Percentiles rank a stretch among this genome's conserved stretches.
These are phyloP conservation scores for Cheilosia variabilis DNA, from an alignment of 2,888 invertebrate genomes.

Conservation along the genomic window DNA sequence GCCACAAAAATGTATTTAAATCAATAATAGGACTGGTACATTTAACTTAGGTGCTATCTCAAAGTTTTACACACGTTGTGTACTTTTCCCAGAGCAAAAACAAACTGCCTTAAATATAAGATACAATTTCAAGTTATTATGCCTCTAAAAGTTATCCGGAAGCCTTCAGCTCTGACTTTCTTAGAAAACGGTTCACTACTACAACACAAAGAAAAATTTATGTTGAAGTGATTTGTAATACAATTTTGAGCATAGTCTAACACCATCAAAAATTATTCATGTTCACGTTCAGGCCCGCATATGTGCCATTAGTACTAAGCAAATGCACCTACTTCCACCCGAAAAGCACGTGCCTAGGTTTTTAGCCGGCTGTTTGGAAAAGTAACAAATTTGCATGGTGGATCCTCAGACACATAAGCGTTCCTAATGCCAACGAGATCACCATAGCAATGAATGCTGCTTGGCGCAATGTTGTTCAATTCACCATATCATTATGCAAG, in stretches of 20 bases:
- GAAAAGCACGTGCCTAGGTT: conserved; percentile 51
- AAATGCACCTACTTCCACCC: conserved; percentile 46
- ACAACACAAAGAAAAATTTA: background rate
- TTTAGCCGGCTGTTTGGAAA: conserved; percentile 20
- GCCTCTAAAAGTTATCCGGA: no score
- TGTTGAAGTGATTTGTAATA: conserved; percentile 40
- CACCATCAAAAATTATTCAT: conserved; percentile 42
- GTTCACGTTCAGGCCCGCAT: conserved; percentile 54
- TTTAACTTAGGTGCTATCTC: no score
- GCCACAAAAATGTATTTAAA: no score
- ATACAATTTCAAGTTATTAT: no score
- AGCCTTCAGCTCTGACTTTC: no score
- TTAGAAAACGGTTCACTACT: background rate
- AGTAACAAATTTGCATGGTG: conserved; percentile 11
- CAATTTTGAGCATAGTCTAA: conserved; percentile 39
- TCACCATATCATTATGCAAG: conserved; percentile 58
- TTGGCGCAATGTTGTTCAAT: conserved; percentile 9
- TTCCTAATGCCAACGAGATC: conserved; percentile 45
- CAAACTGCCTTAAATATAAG: no score
- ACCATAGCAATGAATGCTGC: conserved; percentile 54
- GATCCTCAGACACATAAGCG: conserved; percentile 45
- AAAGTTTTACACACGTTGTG: no score
- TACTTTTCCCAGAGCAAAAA: no score
- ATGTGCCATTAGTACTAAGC: conserved; percentile 23
- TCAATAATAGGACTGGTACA: no score